Evolutionary conservation across 2,888 invertebrate genomes (phyloP).

Genomic region (Apodemia hepburni): DNA sequence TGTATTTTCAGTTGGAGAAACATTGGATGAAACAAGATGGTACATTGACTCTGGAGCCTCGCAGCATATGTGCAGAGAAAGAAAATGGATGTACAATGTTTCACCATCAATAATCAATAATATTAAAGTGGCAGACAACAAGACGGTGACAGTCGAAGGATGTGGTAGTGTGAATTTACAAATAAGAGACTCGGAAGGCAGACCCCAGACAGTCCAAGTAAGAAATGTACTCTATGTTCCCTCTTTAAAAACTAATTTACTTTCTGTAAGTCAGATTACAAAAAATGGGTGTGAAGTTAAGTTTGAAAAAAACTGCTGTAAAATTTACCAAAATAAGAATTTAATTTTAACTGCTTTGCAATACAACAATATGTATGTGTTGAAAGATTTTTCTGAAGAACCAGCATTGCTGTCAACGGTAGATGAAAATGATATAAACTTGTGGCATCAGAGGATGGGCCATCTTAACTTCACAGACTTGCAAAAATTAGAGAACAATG

Average conservation of each 20-base stretch:
- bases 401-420: conserved; percentile 14
- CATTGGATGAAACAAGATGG: conserved; percentile 21
- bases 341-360: conserved; percentile 16
- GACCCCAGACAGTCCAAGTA: conserved; percentile 10
- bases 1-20: conserved; percentile 18
- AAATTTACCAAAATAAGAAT: conserved; percentile 18
- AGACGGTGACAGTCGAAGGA: conserved; percentile 13
- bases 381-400: conserved; percentile 17
- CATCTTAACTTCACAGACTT: conserved; percentile 13
- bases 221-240: conserved; percentile 14
- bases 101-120: neutral
- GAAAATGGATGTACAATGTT: conserved; percentile 17
- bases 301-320: conserved; percentile 12
- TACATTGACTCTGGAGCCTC: conserved; percentile 17
- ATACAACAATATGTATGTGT: conserved; percentile 17
- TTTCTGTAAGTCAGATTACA: conserved; percentile 17
- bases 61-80: conserved; percentile 13
- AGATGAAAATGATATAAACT: conserved; percentile 15
- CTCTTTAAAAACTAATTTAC: conserved; percentile 11
- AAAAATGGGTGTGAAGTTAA: conserved; percentile 18
- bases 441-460: conserved; percentile 15
- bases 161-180: conserved; percentile 15
- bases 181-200: conserved; percentile 16
- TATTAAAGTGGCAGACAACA: conserved; percentile 16
- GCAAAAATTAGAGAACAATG: neutral